Conservation (phyloP, 2,797 vertebrate genomes). For the Poecilia gillii region DNA sequence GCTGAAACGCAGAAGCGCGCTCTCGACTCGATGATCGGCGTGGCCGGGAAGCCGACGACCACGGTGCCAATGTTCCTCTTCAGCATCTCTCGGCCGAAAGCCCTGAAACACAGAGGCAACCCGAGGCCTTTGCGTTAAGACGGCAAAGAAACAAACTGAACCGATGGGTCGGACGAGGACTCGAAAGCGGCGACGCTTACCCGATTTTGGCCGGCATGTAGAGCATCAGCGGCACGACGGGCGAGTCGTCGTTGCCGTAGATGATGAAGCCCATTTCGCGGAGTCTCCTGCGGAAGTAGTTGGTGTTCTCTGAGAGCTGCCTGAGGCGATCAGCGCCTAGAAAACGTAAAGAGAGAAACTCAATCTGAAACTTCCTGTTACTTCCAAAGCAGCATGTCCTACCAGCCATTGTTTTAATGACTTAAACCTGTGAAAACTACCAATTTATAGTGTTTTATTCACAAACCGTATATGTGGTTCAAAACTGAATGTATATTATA, state of each 20-base stretch:
- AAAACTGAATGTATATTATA: neutral
- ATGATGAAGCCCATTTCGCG: slow-evolving; percentile 94
- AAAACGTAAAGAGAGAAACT: neutral
- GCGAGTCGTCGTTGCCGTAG: slow-evolving; percentile 96
- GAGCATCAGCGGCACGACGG: slow-evolving; percentile 95
- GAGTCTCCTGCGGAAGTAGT: slow-evolving; percentile 91
- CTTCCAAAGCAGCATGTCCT: no score
- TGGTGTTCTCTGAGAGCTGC: slow-evolving; percentile 92
- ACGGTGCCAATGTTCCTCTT: slow-evolving; percentile 95
- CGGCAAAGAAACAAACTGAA: neutral
- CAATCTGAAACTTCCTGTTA: neutral
- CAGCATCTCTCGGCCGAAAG: slow-evolving; percentile 96
- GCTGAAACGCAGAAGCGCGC: slow-evolving; percentile 96
- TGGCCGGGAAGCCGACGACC: slow-evolving; percentile 97
- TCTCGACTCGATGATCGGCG: slow-evolving; percentile 96
- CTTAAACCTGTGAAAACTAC: neutral
- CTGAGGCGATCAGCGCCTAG: slow-evolving; percentile 88
- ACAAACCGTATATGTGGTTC: neutral
- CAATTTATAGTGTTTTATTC: neutral
- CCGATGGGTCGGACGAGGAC: neutral
- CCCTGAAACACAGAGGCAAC: slow-evolving; percentile 74
- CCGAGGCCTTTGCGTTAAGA: neutral
- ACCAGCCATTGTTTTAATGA: no score
- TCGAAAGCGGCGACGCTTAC: slow-evolving; percentile 54
- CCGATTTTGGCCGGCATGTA: slow-evolving; percentile 99